A percentile compares a stretch with the other conserved stretches of the same genome.
Conservation (phyloP, 2,113 vertebrate species). For the Aegypius monachus region DNA sequence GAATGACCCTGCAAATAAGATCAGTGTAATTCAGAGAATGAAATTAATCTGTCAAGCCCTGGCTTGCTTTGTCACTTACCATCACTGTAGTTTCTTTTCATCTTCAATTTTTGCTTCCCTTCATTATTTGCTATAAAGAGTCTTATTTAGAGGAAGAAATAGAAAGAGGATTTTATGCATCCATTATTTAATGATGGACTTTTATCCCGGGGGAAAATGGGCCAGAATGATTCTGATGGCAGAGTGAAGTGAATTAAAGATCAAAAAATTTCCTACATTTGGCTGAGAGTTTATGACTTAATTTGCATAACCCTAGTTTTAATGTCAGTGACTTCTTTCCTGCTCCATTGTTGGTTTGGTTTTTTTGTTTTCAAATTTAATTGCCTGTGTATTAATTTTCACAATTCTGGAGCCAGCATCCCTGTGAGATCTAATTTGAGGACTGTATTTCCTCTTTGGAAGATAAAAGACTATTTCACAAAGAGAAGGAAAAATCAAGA, state of each 20-base stretch:
- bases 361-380: conserved; percentile 31
- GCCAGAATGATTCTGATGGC: conserved; percentile 33
- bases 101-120: not conserved
- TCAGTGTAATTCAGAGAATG: not conserved
- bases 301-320: conserved; percentile 38
- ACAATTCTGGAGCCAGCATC: conserved; percentile 35
- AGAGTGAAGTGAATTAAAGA: conserved; percentile 41
- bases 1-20: conserved; percentile 1
- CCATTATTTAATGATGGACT: conserved; percentile 11
- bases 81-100: conserved; percentile 6
- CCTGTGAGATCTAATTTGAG: conserved; percentile 36
- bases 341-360: not conserved
- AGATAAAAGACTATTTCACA: not conserved
- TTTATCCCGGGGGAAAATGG: not conserved
- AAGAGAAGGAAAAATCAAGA: not conserved
- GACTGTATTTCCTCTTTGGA: conserved; percentile 1
- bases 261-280: not conserved
- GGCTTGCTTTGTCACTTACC: conserved; percentile 9
- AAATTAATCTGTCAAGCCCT: conserved; percentile 17
- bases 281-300: not conserved
- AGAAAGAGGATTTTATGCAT: not conserved
- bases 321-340: not conserved
- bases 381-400: conserved; percentile 44
- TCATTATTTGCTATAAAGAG: not conserved
- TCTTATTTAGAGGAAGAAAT: conserved; percentile 8